Conservation (phyloP, 2,797 vertebrate genomes). For the Chrysocyon brachyurus region DNA sequence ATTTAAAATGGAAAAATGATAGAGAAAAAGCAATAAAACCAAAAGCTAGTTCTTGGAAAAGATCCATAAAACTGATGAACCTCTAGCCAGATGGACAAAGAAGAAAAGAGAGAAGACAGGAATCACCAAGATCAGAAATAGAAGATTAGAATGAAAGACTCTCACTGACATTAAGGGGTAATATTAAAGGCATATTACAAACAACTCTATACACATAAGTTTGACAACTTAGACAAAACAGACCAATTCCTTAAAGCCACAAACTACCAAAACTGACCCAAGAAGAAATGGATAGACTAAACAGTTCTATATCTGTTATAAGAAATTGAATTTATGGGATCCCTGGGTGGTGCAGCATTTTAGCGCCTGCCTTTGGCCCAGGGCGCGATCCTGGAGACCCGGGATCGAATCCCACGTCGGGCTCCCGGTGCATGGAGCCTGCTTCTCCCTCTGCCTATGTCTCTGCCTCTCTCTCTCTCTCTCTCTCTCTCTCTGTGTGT, state of each 20-base stretch:
- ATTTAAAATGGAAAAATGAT: background rate
- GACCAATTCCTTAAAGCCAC: background rate
- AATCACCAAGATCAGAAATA: background rate
- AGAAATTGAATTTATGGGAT: background rate
- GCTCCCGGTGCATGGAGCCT: too few species aligned
- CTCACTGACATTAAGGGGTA: background rate
- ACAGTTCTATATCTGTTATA: background rate
- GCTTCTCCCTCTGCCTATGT: too few species aligned
- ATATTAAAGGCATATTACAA: background rate
- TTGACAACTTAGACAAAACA: background rate
- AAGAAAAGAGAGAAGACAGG: background rate
- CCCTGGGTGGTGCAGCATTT: too few species aligned
- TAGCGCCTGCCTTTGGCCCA: too few species aligned
- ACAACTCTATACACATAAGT: background rate
- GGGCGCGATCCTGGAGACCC: too few species aligned
- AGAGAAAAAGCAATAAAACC: background rate
- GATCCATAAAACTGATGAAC: background rate
- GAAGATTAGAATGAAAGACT: background rate
- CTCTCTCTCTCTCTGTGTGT: too few species aligned
- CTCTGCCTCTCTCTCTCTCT: too few species aligned
- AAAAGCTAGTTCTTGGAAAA: conserved; percentile 24
- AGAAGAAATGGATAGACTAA: background rate
- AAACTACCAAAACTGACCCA: background rate
- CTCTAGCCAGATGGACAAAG: background rate
- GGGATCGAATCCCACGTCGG: too few species aligned